These are phyloP conservation scores for Sinotaia quadrata DNA, from an alignment of 2,888 invertebrate genomes.

Conservation along the genomic window DNA sequence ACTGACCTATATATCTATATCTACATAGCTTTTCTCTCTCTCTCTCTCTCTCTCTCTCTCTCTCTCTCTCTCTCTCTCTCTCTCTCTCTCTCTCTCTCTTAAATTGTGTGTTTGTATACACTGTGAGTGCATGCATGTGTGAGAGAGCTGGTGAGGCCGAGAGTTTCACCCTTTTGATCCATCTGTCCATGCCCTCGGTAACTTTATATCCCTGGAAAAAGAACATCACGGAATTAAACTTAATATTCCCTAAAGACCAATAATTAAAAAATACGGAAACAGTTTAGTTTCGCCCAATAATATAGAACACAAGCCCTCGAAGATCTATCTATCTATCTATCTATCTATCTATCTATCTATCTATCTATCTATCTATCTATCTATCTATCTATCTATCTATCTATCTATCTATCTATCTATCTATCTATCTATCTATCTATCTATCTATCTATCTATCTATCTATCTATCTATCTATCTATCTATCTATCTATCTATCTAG, in stretches of 20 bases:
- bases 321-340: not conserved
- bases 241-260: not conserved
- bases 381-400: no score
- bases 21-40: not conserved
- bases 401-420: no score
- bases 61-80: constrained; percentile 6
- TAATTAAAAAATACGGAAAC: no score
- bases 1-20: not conserved
- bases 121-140: not conserved
- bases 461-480: no score
- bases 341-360: no score
- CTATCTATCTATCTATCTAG: no score
- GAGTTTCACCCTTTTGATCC: not conserved
- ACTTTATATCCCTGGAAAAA: constrained; percentile 10
- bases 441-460: no score
- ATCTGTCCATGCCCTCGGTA: constrained; percentile 11
- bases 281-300: no score
- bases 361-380: no score
- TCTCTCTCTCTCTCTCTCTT: not conserved
- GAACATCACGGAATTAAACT: not conserved
- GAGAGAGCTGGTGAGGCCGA: not conserved
- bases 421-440: no score
- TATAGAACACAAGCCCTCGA: not conserved
- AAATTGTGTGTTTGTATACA: not conserved
- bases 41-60: not conserved